A percentile compares a stretch with the other conserved stretches of the same genome.
Evolutionary conservation across 2,113 vertebrate species (phyloP).

Genomic region (Montifringilla adamsi): DNA sequence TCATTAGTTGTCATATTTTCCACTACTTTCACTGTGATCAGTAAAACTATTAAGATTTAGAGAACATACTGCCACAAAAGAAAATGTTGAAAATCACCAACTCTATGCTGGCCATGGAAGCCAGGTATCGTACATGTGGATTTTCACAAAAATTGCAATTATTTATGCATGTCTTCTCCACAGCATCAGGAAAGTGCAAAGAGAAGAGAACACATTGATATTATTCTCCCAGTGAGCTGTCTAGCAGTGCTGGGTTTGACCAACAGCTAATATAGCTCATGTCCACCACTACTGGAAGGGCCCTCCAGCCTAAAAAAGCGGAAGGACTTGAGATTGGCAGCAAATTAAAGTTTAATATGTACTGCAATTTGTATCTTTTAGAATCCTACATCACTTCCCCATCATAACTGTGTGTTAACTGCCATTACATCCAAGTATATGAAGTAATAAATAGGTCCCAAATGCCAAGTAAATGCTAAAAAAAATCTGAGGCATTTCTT

Average conservation of each 20-base stretch:
- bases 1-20: neutral
- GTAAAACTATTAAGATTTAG: neutral
- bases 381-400: conserved; percentile 40
- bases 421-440: conserved; percentile 46
- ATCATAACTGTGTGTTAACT: conserved; percentile 55
- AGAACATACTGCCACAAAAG: neutral
- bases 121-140: neutral
- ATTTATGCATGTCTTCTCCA: neutral
- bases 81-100: neutral
- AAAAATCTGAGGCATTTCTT: conserved; percentile 37
- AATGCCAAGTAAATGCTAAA: conserved; percentile 55
- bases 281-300: conserved; percentile 16
- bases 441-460: conserved; percentile 63
- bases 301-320: neutral
- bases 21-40: neutral
- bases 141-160: neutral
- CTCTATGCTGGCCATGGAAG: neutral
- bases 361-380: conserved; percentile 45
- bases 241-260: neutral
- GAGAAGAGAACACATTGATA: neutral
- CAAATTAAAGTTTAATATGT: conserved; percentile 37
- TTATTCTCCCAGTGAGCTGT: neutral
- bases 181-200: neutral
- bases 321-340: neutral
- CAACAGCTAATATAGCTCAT: neutral